Conservation (phyloP, 2,888 invertebrate species). For the Rutpela maculata region DNA sequence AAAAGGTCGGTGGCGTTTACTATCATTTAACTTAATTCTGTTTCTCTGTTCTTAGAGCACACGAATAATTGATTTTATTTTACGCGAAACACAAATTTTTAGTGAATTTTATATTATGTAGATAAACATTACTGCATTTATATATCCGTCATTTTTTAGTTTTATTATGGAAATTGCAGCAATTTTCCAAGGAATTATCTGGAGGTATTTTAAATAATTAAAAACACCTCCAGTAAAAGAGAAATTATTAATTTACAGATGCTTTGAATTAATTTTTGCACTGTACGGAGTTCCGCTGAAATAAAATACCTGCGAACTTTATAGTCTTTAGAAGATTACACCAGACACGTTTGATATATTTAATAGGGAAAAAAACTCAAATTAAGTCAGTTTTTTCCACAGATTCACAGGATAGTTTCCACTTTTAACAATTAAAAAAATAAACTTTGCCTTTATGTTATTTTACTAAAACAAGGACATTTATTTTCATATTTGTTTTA, state of each 20-base stretch:
- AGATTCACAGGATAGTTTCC: too few species aligned
- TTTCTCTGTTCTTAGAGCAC: background rate
- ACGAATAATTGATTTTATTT: conserved; percentile 11
- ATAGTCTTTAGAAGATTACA: background rate
- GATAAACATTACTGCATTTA: background rate
- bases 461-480: too few species aligned
- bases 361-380: too few species aligned
- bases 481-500: too few species aligned
- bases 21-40: background rate
- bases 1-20: too few species aligned
- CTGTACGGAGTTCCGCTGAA: background rate
- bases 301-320: background rate
- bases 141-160: background rate
- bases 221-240: background rate
- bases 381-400: too few species aligned
- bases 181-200: conserved; percentile 15
- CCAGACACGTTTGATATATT: too few species aligned
- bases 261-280: conserved; percentile 2
- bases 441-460: too few species aligned
- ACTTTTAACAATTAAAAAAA: too few species aligned
- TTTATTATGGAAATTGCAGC: conserved; percentile 9
- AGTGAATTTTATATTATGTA: background rate
- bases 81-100: background rate
- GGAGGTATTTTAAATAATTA: conserved; percentile 26
- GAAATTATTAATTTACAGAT: conserved; percentile 7